A percentile compares a stretch with the other conserved stretches of the same genome.
Conservation (phyloP, 2,797 vertebrate genomes). For the Platalea minor region DNA sequence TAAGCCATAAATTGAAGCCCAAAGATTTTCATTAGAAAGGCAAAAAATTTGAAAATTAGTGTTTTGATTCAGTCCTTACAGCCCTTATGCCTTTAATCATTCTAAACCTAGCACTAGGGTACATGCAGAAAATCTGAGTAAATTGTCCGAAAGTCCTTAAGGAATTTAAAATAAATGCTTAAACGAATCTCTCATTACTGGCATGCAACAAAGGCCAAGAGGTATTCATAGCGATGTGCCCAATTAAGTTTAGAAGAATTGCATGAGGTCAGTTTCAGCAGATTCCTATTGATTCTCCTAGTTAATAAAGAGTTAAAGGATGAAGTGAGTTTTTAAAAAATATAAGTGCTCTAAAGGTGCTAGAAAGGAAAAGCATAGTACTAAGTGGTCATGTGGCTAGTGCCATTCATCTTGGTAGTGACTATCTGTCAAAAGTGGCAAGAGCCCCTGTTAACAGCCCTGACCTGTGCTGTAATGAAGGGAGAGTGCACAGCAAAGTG, state of each 20-base stretch:
- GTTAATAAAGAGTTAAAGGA: conserved; percentile 84
- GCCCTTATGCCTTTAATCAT: not conserved
- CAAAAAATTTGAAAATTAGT: not conserved
- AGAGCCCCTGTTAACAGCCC: conserved; percentile 88
- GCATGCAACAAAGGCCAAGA: not conserved
- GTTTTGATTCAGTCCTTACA: not conserved
- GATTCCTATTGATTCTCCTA: conserved; percentile 69
- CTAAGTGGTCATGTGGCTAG: conserved; percentile 88
- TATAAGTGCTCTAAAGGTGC: conserved; percentile 78
- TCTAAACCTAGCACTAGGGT: not conserved
- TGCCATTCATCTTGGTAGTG: conserved; percentile 86
- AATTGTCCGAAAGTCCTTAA: not conserved
- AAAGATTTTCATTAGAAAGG: not conserved
- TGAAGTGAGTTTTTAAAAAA: conserved; percentile 74
- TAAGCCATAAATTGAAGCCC: not conserved
- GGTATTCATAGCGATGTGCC: not conserved
- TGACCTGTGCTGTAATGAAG: conserved; percentile 84
- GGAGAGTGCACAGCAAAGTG: conserved; percentile 83
- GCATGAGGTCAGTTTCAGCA: conserved; percentile 51
- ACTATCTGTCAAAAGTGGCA: conserved; percentile 84
- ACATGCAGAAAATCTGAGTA: not conserved
- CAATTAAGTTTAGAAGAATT: conserved; percentile 65
- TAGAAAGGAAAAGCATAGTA: conserved; percentile 81
- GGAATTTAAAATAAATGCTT: conserved; percentile 37
- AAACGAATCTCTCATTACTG: conserved; percentile 6